These are phyloP conservation scores for Marisa cornuarietis DNA, from an alignment of 1,140 invertebrate species.

Conservation along the genomic window DNA sequence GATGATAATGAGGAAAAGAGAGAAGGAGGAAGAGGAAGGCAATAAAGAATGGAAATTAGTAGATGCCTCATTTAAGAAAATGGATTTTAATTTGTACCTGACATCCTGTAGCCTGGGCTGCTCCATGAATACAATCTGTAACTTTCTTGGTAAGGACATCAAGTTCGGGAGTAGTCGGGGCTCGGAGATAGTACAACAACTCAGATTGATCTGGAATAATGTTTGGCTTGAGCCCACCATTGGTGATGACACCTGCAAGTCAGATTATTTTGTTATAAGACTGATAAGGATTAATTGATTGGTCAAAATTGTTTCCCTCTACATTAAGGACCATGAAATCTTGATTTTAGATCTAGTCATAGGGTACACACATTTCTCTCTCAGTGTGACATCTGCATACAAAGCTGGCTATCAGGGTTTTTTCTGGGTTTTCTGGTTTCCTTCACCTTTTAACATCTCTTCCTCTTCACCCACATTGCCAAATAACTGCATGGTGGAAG, in stretches of 20 bases:
- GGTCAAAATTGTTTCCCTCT: no score
- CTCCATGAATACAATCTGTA: conserved; percentile 55
- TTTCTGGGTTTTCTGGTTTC: background rate
- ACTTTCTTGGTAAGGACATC: conserved; percentile 49
- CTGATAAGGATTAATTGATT: background rate
- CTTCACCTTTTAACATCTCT: no score
- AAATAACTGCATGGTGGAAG: no score
- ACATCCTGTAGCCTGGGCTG: conserved; percentile 62
- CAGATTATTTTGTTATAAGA: background rate
- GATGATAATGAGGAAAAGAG: no score
- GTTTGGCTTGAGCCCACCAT: conserved; percentile 64
- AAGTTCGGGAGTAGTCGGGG: conserved; percentile 52
- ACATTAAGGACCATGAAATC: no score
- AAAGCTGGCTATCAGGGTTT: background rate
- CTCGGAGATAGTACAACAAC: conserved; percentile 56
- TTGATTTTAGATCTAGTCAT: no score
- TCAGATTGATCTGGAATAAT: conserved; percentile 63
- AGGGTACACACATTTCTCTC: no score
- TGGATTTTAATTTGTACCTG: conserved; percentile 31
- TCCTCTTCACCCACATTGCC: no score
- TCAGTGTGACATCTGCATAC: no score
- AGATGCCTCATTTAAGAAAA: no score
- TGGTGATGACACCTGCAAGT: conserved; percentile 57
- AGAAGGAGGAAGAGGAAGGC: no score
- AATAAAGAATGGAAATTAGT: no score